Conservation (phyloP, 2,797 vertebrate species). For the Phoebastria nigripes region DNA sequence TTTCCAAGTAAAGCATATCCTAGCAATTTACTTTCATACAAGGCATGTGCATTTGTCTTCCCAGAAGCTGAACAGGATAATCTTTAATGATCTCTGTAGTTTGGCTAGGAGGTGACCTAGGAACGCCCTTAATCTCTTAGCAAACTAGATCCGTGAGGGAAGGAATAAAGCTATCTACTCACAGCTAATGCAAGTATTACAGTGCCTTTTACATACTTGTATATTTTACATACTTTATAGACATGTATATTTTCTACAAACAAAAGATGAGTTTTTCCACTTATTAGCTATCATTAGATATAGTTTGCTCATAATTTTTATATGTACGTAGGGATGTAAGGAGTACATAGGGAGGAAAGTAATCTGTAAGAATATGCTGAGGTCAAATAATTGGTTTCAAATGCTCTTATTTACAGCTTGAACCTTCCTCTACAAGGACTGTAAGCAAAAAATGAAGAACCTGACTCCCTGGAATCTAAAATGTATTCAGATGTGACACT, state of each 20-base stretch:
- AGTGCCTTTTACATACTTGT: not conserved
- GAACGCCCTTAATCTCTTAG: not conserved
- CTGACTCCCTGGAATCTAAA: not conserved
- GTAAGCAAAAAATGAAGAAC: not conserved
- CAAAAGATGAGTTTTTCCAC: not conserved
- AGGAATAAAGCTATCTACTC: not conserved
- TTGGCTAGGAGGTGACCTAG: not conserved
- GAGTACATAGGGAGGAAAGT: not conserved
- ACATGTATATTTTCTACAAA: not conserved
- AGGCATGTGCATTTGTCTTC: fast-evolving
- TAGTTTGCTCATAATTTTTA: not conserved
- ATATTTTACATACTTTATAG: not conserved
- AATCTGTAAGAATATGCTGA: not conserved
- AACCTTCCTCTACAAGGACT: not conserved
- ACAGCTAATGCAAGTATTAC: not conserved
- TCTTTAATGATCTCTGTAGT: not conserved
- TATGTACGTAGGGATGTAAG: not conserved
- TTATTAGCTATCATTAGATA: not conserved
- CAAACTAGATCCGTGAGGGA: not conserved
- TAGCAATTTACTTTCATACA: not conserved
- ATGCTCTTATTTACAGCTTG: not conserved
- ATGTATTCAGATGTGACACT: not conserved
- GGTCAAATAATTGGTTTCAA: not conserved
- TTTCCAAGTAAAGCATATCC: not conserved
- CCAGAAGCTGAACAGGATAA: not conserved